A percentile compares a stretch with the other conserved stretches of the same genome.
Evolutionary conservation across 2,113 vertebrate genomes (phyloP).

Genomic region (Actenoides hombroni): DNA sequence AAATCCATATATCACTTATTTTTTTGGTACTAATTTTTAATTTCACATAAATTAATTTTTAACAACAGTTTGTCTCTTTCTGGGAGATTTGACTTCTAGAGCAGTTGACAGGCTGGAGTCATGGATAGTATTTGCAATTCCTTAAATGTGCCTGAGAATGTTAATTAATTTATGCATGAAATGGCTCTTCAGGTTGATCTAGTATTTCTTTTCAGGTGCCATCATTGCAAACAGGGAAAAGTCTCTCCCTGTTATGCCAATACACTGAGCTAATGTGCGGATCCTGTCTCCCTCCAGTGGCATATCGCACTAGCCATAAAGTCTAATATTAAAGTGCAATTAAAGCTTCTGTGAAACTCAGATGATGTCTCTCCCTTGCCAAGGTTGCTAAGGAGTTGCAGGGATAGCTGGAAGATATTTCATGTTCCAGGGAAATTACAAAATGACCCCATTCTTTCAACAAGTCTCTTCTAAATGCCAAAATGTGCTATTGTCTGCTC

Average conservation of each 20-base stretch:
- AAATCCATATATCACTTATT: background rate
- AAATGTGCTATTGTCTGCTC: background rate
- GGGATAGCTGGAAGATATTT: background rate
- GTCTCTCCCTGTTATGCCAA: background rate
- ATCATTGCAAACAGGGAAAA: background rate
- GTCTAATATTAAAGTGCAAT: background rate
- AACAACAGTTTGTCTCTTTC: background rate
- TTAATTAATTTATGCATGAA: background rate
- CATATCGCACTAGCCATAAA: background rate
- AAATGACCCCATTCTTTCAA: background rate
- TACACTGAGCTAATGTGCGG: background rate
- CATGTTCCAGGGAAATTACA: background rate
- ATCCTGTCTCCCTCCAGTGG: conserved; percentile 68
- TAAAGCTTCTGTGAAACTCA: background rate
- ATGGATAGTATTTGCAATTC: background rate
- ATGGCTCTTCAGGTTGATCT: background rate
- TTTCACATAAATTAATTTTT: background rate
- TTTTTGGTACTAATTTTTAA: background rate
- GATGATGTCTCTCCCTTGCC: background rate
- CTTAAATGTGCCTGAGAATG: background rate
- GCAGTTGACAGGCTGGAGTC: background rate
- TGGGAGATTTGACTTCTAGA: background rate
- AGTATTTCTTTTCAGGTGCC: background rate
- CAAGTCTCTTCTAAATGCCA: background rate
- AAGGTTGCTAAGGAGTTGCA: background rate